A percentile compares a stretch with the other conserved stretches of the same genome.
phyloP scores from a whole-genome alignment of 2,797 vertebrate genomes.

The Ficedula albicollis region DNA sequence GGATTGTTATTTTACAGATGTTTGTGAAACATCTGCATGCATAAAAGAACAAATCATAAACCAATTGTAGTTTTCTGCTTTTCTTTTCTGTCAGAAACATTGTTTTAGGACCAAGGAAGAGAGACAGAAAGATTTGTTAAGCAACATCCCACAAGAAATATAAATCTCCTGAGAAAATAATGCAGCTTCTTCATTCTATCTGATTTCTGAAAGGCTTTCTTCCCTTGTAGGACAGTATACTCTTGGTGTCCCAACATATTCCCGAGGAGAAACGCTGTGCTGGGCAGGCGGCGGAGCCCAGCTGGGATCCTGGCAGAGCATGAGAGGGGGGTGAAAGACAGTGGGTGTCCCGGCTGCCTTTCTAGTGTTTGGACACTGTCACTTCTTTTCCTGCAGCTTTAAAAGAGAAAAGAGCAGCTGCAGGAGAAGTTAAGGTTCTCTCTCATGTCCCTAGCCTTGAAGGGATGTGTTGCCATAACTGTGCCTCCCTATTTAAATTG shows the following conservation, averaged over 20 bases:
- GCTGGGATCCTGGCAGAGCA: conserved; percentile 9
- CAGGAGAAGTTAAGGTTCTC: background rate
- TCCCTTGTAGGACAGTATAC: background rate
- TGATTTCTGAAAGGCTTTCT: conserved; percentile 17
- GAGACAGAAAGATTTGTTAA: conserved; percentile 38
- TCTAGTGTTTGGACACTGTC: background rate
- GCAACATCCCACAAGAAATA: conserved; percentile 18
- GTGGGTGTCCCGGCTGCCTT: background rate
- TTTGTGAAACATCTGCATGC: conserved; percentile 40
- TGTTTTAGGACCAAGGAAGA: conserved; percentile 30
- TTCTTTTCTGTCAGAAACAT: conserved; percentile 45
- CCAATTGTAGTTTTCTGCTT: background rate
- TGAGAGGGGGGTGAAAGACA: background rate
- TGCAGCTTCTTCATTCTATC: background rate
- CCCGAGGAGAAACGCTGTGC: background rate
- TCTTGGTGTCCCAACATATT: background rate
- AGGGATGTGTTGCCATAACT: background rate
- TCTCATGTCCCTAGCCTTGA: background rate
- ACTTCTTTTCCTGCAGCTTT: background rate
- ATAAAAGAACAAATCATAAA: conserved; percentile 37
- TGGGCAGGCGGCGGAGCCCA: background rate
- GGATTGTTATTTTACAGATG: background rate
- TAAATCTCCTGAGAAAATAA: conserved; percentile 61
- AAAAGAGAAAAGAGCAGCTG: background rate
- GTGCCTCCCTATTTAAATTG: background rate